phyloP scores from a whole-genome alignment of 2,113 vertebrate genomes.

The Colistium nudipinnis region DNA sequence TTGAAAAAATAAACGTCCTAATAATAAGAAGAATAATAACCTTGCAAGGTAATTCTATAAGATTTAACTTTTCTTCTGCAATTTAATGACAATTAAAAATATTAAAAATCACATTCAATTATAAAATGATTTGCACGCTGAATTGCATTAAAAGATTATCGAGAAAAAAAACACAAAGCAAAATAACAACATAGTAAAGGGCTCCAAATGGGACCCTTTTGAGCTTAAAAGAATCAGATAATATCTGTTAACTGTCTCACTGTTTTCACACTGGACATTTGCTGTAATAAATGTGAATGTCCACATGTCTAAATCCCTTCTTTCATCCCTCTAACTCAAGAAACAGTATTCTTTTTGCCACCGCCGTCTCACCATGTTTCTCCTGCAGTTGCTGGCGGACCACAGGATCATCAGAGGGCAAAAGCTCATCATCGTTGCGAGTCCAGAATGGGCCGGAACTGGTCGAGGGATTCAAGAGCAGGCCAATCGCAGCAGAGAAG shows the following conservation, averaged over 20 bases:
- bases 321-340: conserved; percentile 61
- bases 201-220: not conserved
- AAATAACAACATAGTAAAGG: too few relatives aligned
- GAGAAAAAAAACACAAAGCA: not conserved
- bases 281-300: not conserved
- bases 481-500: conserved; percentile 77
- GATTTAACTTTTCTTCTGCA: not conserved
- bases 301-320: not conserved
- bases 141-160: conserved; percentile 22
- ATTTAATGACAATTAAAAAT: not conserved
- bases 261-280: not conserved
- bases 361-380: conserved; percentile 69
- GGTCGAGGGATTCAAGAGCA: conserved; percentile 68
- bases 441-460: conserved; percentile 60
- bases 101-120: not conserved
- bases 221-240: not conserved
- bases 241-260: not conserved
- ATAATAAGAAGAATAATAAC: not conserved
- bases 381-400: conserved; percentile 55
- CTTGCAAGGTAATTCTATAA: not conserved
- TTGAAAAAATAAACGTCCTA: not conserved
- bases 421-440: conserved; percentile 62
- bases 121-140: not conserved
- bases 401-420: conserved; percentile 50
- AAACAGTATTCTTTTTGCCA: conserved; percentile 74